Conservation (phyloP, 2,797 vertebrate species). For the Melanotaenia parkinsoni region DNA sequence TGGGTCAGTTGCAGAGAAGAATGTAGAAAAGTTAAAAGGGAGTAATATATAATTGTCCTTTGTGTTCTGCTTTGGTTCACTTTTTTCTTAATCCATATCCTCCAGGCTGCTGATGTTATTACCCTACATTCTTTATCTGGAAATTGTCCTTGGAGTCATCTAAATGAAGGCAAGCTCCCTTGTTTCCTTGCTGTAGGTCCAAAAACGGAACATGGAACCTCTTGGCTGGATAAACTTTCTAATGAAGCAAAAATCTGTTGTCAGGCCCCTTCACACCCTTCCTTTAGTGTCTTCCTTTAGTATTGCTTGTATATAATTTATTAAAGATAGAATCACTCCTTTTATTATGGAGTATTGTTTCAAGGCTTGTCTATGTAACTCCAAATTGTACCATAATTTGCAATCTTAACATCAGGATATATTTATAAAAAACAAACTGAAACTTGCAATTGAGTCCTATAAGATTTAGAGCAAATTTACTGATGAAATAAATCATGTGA, state of each 20-base stretch:
- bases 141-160: constrained; percentile 51
- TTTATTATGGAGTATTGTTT: not conserved
- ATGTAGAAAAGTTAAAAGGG: constrained; percentile 11
- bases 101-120: constrained; percentile 67
- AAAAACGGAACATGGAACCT: constrained; percentile 33
- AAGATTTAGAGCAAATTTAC: not conserved
- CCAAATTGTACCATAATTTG: not conserved
- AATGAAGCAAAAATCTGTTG: not conserved
- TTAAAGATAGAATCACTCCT: not conserved
- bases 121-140: constrained; percentile 73
- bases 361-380: not conserved
- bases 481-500: not conserved
- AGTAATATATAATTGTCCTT: constrained; percentile 15
- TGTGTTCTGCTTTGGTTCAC: constrained; percentile 15
- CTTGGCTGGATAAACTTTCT: not conserved
- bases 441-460: not conserved
- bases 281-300: not conserved
- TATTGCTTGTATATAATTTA: no score
- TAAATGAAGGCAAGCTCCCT: constrained; percentile 56
- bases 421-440: not conserved
- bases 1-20: constrained; percentile 17
- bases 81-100: constrained; percentile 47
- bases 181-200: constrained; percentile 27
- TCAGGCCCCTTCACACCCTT: not conserved
- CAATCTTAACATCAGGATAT: not conserved